phyloP scores from a whole-genome alignment of 2,113 vertebrate genomes.

The Melanerpes aurifrons region DNA sequence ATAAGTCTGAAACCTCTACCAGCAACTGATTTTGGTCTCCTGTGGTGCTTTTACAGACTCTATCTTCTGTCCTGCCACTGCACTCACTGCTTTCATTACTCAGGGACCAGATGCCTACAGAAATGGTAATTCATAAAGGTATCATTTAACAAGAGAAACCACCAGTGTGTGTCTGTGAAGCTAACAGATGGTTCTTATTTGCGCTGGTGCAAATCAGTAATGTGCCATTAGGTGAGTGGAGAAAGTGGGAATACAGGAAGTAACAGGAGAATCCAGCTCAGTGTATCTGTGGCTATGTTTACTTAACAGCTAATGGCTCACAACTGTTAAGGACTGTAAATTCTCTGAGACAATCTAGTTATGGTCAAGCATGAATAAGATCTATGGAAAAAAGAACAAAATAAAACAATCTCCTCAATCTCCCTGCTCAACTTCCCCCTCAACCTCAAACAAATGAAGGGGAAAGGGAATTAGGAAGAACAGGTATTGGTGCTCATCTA shows the following conservation, averaged over 20 bases:
- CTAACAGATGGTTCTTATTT: neutral
- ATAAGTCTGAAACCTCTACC: neutral
- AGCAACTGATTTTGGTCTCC: neutral
- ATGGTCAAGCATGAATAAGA: neutral
- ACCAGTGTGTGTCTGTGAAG: neutral
- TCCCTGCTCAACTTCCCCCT: no score
- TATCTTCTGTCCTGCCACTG: neutral
- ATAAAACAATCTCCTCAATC: neutral
- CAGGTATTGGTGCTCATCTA: neutral
- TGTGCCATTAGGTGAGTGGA: neutral
- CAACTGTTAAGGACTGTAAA: neutral
- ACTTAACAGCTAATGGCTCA: neutral
- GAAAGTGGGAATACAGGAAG: neutral
- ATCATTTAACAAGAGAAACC: neutral
- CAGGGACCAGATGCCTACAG: neutral
- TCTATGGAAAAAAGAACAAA: neutral
- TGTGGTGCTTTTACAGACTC: neutral
- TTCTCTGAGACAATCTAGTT: constrained; percentile 21
- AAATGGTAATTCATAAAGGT: neutral
- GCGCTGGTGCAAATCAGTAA: neutral
- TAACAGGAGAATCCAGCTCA: neutral
- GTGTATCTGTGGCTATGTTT: neutral
- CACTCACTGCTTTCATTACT: neutral
- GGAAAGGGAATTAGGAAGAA: neutral
- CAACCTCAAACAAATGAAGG: neutral